These are phyloP conservation scores for Poecilia wingei DNA, from an alignment of 2,797 vertebrate genomes.

Conservation along the genomic window DNA sequence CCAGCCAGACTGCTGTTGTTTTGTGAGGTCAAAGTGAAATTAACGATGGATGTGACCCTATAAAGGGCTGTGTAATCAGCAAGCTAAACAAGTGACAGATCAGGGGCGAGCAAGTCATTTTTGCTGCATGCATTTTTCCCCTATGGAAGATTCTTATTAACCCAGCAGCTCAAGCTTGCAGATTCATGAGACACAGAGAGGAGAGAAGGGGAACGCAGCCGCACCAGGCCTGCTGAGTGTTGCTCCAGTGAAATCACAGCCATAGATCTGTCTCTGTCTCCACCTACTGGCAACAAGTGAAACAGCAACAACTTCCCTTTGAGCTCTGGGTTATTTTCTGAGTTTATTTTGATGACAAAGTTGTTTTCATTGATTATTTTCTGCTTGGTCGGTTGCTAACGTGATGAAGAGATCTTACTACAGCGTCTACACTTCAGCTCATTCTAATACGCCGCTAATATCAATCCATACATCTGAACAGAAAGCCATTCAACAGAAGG, in stretches of 20 bases:
- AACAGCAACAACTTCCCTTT: slow-evolving; percentile 41
- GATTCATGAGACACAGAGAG: slow-evolving; percentile 64
- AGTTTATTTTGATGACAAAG: slow-evolving; percentile 15
- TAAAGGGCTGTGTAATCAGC: slow-evolving; percentile 71
- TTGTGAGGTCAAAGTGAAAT: slow-evolving; percentile 79
- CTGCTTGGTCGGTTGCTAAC: slow-evolving; percentile 11
- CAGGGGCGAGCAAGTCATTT: slow-evolving; percentile 49
- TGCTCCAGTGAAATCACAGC: slow-evolving; percentile 40
- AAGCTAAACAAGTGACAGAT: slow-evolving; percentile 66
- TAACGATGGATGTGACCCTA: slow-evolving; percentile 72
- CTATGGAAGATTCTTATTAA: slow-evolving; percentile 67
- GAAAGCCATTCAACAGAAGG: slow-evolving; percentile 7
- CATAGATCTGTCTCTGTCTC: slow-evolving; percentile 79
- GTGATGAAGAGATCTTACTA: slow-evolving; percentile 12
- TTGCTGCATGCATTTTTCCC: slow-evolving; percentile 51
- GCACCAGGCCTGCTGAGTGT: slow-evolving; percentile 60
- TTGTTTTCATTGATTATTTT: slow-evolving; percentile 18
- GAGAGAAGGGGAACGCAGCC: slow-evolving; percentile 54
- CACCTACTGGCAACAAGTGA: slow-evolving; percentile 70
- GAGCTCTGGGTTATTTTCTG: not conserved
- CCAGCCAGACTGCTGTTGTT: slow-evolving; percentile 68
- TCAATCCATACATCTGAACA: slow-evolving; percentile 33
- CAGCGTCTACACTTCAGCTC: not conserved
- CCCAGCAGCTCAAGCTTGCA: slow-evolving; percentile 70
- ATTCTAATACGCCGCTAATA: slow-evolving; percentile 26